These are phyloP conservation scores for Synergus laeviventris DNA, from an alignment of 2,888 invertebrate genomes.

Conservation along the genomic window DNA sequence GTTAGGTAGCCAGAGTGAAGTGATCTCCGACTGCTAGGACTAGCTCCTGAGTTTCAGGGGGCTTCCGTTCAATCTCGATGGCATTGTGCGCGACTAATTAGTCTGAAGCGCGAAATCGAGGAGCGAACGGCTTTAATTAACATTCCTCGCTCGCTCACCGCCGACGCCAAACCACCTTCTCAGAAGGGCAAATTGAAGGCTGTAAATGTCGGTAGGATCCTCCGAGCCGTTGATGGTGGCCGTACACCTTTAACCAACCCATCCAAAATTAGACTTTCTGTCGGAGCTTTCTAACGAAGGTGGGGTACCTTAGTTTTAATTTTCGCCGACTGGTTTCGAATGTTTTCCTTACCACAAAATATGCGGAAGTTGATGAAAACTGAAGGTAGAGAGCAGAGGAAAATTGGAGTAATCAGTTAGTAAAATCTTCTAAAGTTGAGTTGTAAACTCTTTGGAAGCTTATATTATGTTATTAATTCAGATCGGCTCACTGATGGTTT, in stretches of 20 bases:
- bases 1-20: constrained; percentile 65
- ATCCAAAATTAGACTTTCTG: constrained; percentile 63
- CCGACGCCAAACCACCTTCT: constrained; percentile 61
- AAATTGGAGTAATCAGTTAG: not conserved
- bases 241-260: constrained; percentile 51
- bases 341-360: not conserved
- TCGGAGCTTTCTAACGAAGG: constrained; percentile 30
- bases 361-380: not conserved
- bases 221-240: constrained; percentile 60
- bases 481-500: not conserved
- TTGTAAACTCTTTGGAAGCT: too few species aligned
- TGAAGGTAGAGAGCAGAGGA: not conserved
- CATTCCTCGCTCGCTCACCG: constrained; percentile 72
- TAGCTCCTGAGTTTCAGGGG: constrained; percentile 54
- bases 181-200: constrained; percentile 72
- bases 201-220: constrained; percentile 71
- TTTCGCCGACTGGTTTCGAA: not conserved
- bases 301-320: not conserved
- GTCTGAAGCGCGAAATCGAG: constrained; percentile 74
- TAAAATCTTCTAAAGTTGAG: too few species aligned
- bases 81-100: constrained; percentile 75
- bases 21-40: constrained; percentile 66
- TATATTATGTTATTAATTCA: too few species aligned
- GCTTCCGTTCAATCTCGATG: constrained; percentile 61
- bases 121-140: constrained; percentile 76